Evolutionary conservation across 2,113 vertebrate genomes (phyloP), one percentile per base, ranked within the genome.

Genomic region (Narcine bancroftii): DNA sequence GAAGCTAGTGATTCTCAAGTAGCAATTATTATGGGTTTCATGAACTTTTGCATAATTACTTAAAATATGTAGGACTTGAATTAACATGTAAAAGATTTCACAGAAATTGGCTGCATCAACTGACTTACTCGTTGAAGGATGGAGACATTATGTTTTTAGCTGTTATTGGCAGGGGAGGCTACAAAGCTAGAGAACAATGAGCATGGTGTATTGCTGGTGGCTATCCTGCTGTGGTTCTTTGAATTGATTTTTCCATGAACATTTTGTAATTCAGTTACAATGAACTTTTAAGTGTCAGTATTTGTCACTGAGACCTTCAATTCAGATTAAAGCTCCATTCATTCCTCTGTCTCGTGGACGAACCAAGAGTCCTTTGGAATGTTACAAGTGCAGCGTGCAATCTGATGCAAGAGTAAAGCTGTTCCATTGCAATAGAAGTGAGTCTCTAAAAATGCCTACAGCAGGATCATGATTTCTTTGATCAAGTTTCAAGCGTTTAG

Each of bases 231-330:
- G n/a, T 60, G 56, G 81, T 53, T 36, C 29, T n/a, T 7, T 1
- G 15, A 87, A 53, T 60, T 39, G 81, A 87, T 87, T 87, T n/a
- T 87, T 60, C 81, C 53, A 63, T 21, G 33, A 63, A 87, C 33
- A 7, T 87, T 87, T 87, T 87, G 81, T 63, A 60, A 87, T 19
- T n/a, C 81, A 6, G 33, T 19, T 60, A n/a, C 81, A 60, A 87
- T 87, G 56, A 87, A 87, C 81, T 60, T 79, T 81, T 36, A n/a
- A 63, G 33, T 87, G 81, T 87, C 53, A n/a, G 53, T 60, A 36
- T 21, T 36, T 17, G 26, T n/a, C 33, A 36, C 81, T 63, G 53
- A 60, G 53, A 87, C 33, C 5, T n/a, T 63, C 6, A 36, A 36
- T 87, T 60, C 81, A 87, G 81, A 87, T 36, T 36, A 60, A 87